Conservation (phyloP, 1,140 invertebrate genomes). For the Teleopsis dalmanni region DNA sequence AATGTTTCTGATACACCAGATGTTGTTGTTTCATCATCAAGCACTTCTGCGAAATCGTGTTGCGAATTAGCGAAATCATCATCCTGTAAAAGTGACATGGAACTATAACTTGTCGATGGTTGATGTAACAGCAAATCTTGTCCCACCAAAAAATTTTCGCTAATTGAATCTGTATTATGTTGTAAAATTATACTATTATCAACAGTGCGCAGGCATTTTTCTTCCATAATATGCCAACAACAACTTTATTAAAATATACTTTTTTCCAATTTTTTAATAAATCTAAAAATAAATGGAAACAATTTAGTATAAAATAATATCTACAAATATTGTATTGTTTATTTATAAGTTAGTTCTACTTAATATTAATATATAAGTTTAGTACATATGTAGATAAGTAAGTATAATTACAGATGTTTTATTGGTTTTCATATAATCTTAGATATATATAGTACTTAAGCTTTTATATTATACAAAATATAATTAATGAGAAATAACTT, state of each 20-base stretch:
- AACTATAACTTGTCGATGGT: conserved; percentile 13
- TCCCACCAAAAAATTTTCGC: not conserved
- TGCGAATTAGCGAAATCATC: conserved; percentile 35
- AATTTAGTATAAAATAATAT: not conserved
- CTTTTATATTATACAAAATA: too few species aligned
- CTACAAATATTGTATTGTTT: not conserved
- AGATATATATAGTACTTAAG: too few species aligned
- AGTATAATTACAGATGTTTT: too few species aligned
- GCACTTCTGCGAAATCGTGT: conserved; percentile 36
- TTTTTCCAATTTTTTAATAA: not conserved
- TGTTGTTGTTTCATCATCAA: conserved; percentile 37
- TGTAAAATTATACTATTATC: not conserved
- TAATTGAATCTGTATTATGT: not conserved
- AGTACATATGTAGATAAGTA: not conserved
- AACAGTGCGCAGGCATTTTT: conserved; percentile 11
- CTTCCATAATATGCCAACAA: conserved; percentile 15
- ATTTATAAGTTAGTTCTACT: not conserved
- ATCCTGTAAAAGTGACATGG: conserved; percentile 38
- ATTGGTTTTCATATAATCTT: too few species aligned
- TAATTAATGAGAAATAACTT: too few species aligned
- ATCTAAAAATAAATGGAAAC: not conserved
- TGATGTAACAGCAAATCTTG: not conserved
- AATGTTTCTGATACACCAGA: conserved; percentile 28
- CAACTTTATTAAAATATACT: not conserved
- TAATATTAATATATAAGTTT: not conserved